These are phyloP conservation scores for Grammomys surdaster DNA, from an alignment of 2,113 vertebrate species.

Conservation along the genomic window DNA sequence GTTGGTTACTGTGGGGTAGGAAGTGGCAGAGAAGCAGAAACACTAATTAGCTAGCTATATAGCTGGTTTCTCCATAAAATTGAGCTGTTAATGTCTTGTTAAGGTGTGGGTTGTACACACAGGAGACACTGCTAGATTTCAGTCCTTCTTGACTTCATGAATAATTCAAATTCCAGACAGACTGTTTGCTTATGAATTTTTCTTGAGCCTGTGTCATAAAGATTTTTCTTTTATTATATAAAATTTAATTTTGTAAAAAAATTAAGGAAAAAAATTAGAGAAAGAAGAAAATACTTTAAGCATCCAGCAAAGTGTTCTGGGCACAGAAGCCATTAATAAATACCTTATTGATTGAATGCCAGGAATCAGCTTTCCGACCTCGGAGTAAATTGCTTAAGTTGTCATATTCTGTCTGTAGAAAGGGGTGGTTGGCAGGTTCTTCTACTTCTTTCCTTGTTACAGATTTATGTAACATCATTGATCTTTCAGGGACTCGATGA, in stretches of 20 bases:
- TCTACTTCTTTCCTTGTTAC: conserved; percentile 59
- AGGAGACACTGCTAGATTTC: neutral
- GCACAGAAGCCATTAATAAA: conserved; percentile 72
- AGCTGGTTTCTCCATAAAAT: conserved; percentile 27
- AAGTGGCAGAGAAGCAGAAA: conserved; percentile 3
- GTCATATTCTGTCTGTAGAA: conserved; percentile 73
- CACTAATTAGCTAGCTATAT: neutral
- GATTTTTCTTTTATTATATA: conserved; percentile 39
- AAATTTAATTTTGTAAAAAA: conserved; percentile 17
- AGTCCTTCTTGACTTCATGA: neutral
- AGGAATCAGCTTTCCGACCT: conserved; percentile 77
- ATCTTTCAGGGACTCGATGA: conserved; percentile 72
- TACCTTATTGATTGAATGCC: conserved; percentile 80
- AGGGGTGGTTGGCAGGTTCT: conserved; percentile 54
- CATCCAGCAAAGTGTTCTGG: neutral
- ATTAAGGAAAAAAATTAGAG: conserved; percentile 45
- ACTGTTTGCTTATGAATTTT: neutral
- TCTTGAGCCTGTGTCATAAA: conserved; percentile 43
- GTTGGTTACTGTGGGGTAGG: neutral
- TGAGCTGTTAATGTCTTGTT: neutral
- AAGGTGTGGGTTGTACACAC: neutral
- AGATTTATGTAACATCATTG: conserved; percentile 73
- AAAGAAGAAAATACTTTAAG: conserved; percentile 62
- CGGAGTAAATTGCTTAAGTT: conserved; percentile 78
- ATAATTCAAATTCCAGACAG: conserved; percentile 14